phyloP scores from a whole-genome alignment of 2,797 vertebrate species.

The Eospalax fontanierii region DNA sequence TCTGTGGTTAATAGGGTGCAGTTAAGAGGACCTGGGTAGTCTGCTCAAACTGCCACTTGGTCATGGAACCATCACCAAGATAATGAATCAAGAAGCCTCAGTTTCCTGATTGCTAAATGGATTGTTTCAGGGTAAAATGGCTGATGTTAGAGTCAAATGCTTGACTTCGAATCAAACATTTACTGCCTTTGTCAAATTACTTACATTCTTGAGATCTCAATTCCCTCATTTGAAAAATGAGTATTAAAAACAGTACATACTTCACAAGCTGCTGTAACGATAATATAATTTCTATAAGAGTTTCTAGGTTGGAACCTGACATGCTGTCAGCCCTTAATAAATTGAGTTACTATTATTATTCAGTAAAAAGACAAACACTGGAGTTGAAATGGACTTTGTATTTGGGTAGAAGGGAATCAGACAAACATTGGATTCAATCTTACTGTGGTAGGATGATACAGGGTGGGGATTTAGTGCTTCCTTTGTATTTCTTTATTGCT shows the following conservation, averaged over 20 bases:
- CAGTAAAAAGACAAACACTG: constrained; percentile 23
- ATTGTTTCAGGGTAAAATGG: not conserved
- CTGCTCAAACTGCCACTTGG: not conserved
- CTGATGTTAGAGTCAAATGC: not conserved
- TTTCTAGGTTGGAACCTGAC: constrained; percentile 42
- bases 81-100: constrained; percentile 26
- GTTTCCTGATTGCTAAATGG: constrained; percentile 3
- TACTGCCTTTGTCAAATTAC: constrained; percentile 24
- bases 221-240: not conserved
- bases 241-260: not conserved
- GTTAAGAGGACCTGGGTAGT: not conserved
- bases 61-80: not conserved
- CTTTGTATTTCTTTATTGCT: constrained; percentile 65
- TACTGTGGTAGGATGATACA: not conserved
- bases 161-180: constrained; percentile 32
- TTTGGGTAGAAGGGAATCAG: constrained; percentile 18
- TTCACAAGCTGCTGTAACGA: constrained; percentile 6
- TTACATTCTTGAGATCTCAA: constrained; percentile 27
- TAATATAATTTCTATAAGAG: constrained; percentile 41
- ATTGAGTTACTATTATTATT: constrained; percentile 22
- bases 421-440: not conserved
- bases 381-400: constrained; percentile 28
- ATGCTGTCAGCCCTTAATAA: constrained; percentile 58
- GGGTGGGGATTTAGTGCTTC: not conserved
- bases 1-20: not conserved